Percentiles rank a stretch among this genome's conserved stretches.
These are phyloP conservation scores for Idris sp. DNA, from an alignment of 1,140 invertebrate genomes.

Conservation along the genomic window DNA sequence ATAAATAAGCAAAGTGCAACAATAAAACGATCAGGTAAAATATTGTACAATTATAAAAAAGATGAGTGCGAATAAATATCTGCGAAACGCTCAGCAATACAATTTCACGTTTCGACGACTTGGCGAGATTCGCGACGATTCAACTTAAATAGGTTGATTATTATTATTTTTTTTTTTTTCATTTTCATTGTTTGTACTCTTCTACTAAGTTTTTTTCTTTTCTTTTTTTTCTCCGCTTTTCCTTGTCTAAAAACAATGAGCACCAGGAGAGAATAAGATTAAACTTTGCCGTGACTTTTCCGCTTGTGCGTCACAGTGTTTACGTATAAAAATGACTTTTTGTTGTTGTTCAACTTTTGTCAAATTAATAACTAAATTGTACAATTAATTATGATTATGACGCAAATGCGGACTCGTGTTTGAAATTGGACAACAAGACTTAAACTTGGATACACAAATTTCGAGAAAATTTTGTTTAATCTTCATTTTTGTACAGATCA, in stretches of 20 bases:
- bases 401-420: not conserved
- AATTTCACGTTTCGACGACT: too few relatives aligned
- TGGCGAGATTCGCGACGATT: slow-evolving; percentile 23
- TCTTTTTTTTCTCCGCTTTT: slow-evolving; percentile 24
- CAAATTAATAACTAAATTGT: slow-evolving; percentile 1
- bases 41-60: slow-evolving; percentile 52
- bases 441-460: slow-evolving; percentile 26
- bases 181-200: too few relatives aligned
- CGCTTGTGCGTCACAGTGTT: not conserved
- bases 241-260: slow-evolving; percentile 49
- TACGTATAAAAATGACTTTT: too few relatives aligned
- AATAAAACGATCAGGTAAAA: slow-evolving; percentile 70
- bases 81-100: slow-evolving; percentile 5
- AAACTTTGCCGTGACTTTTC: slow-evolving; percentile 16
- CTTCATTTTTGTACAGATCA: slow-evolving; percentile 33
- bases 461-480: slow-evolving; percentile 21
- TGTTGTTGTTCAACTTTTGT: not conserved
- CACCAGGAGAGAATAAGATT: slow-evolving; percentile 57
- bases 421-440: slow-evolving; percentile 33
- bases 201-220: slow-evolving; percentile 66
- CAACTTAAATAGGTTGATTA: slow-evolving; percentile 66
- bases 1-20: slow-evolving; percentile 77
- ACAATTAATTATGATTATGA: not conserved
- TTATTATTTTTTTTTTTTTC: slow-evolving; percentile 53
- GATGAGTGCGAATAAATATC: slow-evolving; percentile 43